Conservation (phyloP, 2,888 invertebrate genomes). For the Fragum whitleyi region DNA sequence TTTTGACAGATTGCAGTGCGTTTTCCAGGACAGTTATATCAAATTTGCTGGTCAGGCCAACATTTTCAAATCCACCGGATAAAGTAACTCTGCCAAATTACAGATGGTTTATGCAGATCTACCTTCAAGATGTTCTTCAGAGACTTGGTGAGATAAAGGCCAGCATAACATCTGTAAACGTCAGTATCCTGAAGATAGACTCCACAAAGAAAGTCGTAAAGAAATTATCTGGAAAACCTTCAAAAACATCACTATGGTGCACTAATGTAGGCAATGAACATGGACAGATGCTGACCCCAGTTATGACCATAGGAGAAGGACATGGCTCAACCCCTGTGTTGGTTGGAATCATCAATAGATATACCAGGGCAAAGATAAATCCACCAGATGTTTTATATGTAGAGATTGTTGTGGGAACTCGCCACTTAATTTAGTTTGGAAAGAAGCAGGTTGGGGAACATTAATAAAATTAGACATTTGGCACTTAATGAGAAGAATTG, state of each 20-base stretch:
- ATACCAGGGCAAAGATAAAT: not conserved
- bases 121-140: slow-evolving; percentile 56
- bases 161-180: slow-evolving; percentile 65
- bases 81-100: slow-evolving; percentile 34
- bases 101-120: slow-evolving; percentile 52
- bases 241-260: slow-evolving; percentile 64
- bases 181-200: slow-evolving; percentile 67
- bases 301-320: slow-evolving; percentile 67
- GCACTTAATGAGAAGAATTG: slow-evolving; percentile 70
- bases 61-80: slow-evolving; percentile 36
- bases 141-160: slow-evolving; percentile 68
- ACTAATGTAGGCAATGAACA: slow-evolving; percentile 72
- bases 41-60: not conserved
- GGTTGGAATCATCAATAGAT: slow-evolving; percentile 47
- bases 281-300: slow-evolving; percentile 68
- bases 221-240: slow-evolving; percentile 59
- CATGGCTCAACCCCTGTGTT: slow-evolving; percentile 57
- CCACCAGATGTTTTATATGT: slow-evolving; percentile 71
- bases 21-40: slow-evolving; percentile 41
- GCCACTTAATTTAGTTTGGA: slow-evolving; percentile 4
- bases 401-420: slow-evolving; percentile 71
- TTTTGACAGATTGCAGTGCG: slow-evolving; percentile 52
- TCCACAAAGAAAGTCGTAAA: slow-evolving; percentile 68
- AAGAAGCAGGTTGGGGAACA: too few relatives aligned
- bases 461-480: slow-evolving; percentile 64